Conservation (phyloP, 2,888 invertebrate genomes). For the Trichogramma dendrolimi region DNA sequence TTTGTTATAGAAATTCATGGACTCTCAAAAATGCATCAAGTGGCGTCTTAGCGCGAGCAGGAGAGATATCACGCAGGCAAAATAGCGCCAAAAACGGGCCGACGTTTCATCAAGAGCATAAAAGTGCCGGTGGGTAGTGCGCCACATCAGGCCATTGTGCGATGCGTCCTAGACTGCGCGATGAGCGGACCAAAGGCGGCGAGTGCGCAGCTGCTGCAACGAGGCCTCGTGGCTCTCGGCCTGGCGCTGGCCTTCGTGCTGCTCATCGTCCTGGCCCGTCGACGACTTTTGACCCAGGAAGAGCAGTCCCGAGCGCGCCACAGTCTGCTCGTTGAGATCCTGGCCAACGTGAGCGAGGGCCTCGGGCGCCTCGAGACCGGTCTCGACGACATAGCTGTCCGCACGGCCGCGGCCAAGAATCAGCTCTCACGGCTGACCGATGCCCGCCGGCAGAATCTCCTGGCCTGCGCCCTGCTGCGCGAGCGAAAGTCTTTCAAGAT, state of each 20-base stretch:
- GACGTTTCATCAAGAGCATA: too few species aligned
- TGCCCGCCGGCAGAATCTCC: conserved; percentile 6
- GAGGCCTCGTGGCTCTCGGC: conserved; percentile 30
- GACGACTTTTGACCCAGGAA: conserved; percentile 21
- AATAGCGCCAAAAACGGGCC: too few species aligned
- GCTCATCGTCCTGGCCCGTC: conserved; percentile 28
- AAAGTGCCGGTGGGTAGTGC: too few species aligned
- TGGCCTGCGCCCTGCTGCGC: conserved; percentile 10
- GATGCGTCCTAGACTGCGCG: too few species aligned
- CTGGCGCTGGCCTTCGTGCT: conserved; percentile 28
- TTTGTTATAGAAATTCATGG: too few species aligned
- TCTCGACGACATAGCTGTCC: conserved; percentile 35
- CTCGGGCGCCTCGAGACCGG: conserved; percentile 38
- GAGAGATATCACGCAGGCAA: too few species aligned
- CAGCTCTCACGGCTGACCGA: conserved; percentile 30
- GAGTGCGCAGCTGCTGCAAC: conserved; percentile 22
- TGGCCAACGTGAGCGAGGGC: conserved; percentile 40
- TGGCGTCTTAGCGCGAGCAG: too few species aligned
- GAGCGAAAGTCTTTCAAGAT: background rate
- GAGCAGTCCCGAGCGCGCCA: conserved; percentile 23
- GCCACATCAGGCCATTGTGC: too few species aligned
- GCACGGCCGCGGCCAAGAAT: conserved; percentile 33
- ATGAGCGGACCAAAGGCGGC: too few species aligned
- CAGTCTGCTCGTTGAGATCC: conserved; percentile 33
- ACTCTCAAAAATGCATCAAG: too few species aligned